Base-by-base conservation (phyloP, 2,888 invertebrate genomes). In the Oxycera nigricornis region DNA sequence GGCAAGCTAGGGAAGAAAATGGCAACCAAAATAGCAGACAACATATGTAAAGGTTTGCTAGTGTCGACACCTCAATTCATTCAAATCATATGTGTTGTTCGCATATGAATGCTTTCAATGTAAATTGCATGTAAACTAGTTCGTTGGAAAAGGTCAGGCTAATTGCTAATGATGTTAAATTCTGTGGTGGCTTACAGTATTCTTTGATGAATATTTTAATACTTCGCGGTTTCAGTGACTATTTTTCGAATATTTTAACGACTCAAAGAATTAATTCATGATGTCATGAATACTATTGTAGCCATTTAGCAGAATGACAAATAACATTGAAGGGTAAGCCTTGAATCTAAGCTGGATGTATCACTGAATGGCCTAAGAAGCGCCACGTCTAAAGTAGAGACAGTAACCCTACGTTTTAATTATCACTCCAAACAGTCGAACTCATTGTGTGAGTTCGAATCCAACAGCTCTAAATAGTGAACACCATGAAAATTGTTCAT, bases 141-240 rank as follows among this genome's bases (percentile, higher is more conserved):
- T 14, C 46, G 41, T 26, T 24, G 35, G 35, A 22, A 26, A 24
- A 17, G 59, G 28, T 24, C 67, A 11, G 41, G 41, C 24, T 22
- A 68, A 46, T 46, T 17, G 68, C 68, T 52, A 52, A 68, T 68
- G 68, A 52, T 50, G 50, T 68, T 31, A 52, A n/a, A 52, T 50
- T 52, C 52, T 28, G 20, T 50, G 7, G 46, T 30, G 9, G 22
- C 20, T 50, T 30, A 11, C 14, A 68, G 52, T 68, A 52, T 31
- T 52, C 68, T 30, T 17, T 26, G 30, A 24, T n/a, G 39, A 67
- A 52, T 41, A 30, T 75, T 75, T 75, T 68, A 73, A 75, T 73
- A 61, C 70, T 75, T 70, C 61, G 73, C 73, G 75, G 62, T 73
- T 73, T 75, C 73, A 52, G 70, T 75, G 73, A 75, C 70, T 73